Evolutionary conservation across 2,113 vertebrate species (phyloP), one percentile per base, ranked within the genome.

Genomic region (Lasiurus borealis): DNA sequence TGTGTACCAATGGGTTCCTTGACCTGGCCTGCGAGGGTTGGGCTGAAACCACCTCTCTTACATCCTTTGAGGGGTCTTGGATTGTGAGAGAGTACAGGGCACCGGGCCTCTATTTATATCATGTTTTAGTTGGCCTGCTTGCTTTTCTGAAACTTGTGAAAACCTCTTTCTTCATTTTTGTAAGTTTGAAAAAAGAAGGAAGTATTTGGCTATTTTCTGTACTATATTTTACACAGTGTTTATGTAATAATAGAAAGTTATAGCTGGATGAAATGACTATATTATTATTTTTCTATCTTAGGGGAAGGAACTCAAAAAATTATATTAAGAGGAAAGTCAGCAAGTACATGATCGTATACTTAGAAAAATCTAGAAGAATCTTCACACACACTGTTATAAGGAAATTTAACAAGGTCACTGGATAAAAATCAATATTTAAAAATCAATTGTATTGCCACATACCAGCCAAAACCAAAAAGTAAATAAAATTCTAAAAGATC

Each of bases 401-500:
- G 69, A 25, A 21, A 71, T 46, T 73, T 86, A 91, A 34, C 21
- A 81, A 86, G 5, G 46, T 75, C 13, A 15, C 31, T 54, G 6
- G 57, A 91, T 81, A 64, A 14, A 71, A 14, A 34, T 40, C 50
- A 34, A 72, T 44, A 40, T 36, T 8, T 62, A 66, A 85, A 90
- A 80, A 59, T 69, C 48, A 34, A 10, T 25, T 85, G 7, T 44
- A 12, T 73, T 72, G 4, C 34, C 66, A 36, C 29, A 57, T 34
- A 19, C 2, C 46, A 68, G 54, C 16, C 44, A 52, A 90, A 94
- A 46, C 14, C 13, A 80, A 90, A 81, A 25, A 68, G 21, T 57
- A 86, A 81, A 48, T 75, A 80, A 91, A 64, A 66, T 27, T 91
- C 19, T 57, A 29, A 95, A 87, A 87, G 36, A 57, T 27, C 36